Conservation (phyloP, 2,797 vertebrate genomes). For the Pelodytes ibericus region DNA sequence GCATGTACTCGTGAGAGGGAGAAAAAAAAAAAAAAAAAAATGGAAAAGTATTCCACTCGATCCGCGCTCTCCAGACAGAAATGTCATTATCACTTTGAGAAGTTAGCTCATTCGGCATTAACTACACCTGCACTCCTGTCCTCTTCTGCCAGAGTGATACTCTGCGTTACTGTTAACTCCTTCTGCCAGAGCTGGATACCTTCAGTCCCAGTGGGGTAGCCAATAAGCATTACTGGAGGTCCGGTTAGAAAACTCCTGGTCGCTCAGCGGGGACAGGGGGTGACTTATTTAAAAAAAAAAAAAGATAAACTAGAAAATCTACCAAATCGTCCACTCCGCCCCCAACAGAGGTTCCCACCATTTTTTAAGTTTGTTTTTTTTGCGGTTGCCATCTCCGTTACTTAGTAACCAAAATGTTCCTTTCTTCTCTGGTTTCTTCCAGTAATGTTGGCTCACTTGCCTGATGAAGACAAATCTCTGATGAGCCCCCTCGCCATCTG, state of each 20-base stretch:
- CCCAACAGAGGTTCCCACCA: neutral
- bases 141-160: neutral
- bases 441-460: neutral
- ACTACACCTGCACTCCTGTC: neutral
- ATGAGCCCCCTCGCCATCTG: constrained; percentile 23
- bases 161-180: too few relatives aligned
- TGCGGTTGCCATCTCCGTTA: neutral
- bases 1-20: neutral
- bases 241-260: too few relatives aligned
- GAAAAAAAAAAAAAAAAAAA: constrained; percentile 13
- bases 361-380: neutral
- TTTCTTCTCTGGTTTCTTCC: neutral
- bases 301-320: neutral
- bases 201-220: too few relatives aligned
- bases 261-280: too few relatives aligned
- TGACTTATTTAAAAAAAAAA: too few relatives aligned
- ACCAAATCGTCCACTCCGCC: neutral
- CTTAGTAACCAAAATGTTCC: neutral
- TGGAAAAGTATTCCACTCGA: constrained; percentile 19
- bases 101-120: constrained; percentile 19
- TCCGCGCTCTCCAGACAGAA: constrained; percentile 21
- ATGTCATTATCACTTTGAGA: constrained; percentile 47
- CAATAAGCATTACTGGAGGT: too few relatives aligned
- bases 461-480: constrained; percentile 31
- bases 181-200: too few relatives aligned